Evolutionary conservation across 2,888 invertebrate species (phyloP), one percentile per base, ranked within the genome.

Genomic region (Myopa testacea): DNA sequence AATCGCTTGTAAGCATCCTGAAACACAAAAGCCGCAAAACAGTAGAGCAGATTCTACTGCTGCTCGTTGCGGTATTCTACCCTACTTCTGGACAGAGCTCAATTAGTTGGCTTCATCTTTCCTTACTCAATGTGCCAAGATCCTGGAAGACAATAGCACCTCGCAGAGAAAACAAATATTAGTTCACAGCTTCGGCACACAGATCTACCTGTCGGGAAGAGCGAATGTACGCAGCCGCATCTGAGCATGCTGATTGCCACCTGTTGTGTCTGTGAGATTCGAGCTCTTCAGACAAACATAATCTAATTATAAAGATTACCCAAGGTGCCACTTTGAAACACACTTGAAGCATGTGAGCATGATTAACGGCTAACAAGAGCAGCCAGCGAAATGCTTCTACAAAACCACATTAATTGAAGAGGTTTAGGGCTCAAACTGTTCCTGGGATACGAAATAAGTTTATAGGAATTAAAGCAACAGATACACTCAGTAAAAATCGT

Each of bases 121-220:
- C 38, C 8, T 4, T 7, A 10, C 38, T 10, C 73, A n/a, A 65
- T 55, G 67, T 55, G 75, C n/a, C 38, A 40, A 60, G 75, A 68
- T 75, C 58, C 68, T 75, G 68, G 34, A 38, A 68, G 68, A 75
- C 40, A 68, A 75, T 45, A n/a, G 68, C 75, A 69, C 68, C 75
- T 75, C 68, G 75, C 68, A 45, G 55, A 26, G 40, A 75, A 75
- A 75, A 75, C 75, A 75, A 75, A 75, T 75, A 75, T 75, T 75
- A 58, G 68, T 68, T 69, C 26, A 26, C 52, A 50, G 50, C 34
- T 50, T 50, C n/a, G 10, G 34, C 26, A n/a, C 4, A 19, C 19
- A 45, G 34, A 26, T 50, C 12, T 55, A 55, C 52, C 55, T 55
- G 37, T 26, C 52, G 45, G 45, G 4, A 69, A 52, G 26, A 5